Evolutionary conservation across 2,888 invertebrate species (phyloP).

Genomic region (Carpatolechia fugitivella): DNA sequence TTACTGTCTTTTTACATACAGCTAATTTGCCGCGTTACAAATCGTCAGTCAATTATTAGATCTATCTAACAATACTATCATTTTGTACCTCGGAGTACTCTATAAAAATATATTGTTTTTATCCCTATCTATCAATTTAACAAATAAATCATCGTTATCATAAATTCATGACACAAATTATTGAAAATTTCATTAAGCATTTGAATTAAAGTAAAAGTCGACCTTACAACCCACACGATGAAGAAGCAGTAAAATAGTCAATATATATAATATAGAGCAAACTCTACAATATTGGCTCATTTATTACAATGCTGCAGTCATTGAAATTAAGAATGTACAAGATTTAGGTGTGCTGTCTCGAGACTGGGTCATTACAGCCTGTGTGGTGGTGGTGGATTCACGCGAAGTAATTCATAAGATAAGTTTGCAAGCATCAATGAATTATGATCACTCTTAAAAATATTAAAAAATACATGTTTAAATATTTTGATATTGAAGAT

Average conservation of each 20-base stretch:
- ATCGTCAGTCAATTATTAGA: slow-evolving; percentile 15
- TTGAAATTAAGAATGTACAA: background rate
- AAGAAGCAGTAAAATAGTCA: too few relatives aligned
- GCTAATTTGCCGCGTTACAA: background rate
- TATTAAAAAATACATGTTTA: too few relatives aligned
- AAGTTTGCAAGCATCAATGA: too few relatives aligned
- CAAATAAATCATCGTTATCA: background rate
- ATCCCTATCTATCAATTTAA: background rate
- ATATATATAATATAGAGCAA: background rate
- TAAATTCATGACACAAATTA: background rate
- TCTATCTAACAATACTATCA: slow-evolving; percentile 12
- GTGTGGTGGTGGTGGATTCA: too few relatives aligned
- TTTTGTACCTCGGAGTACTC: slow-evolving; percentile 12
- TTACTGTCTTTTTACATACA: background rate
- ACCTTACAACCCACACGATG: too few relatives aligned
- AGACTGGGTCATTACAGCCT: too few relatives aligned
- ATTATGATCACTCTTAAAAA: too few relatives aligned
- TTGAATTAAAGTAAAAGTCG: background rate
- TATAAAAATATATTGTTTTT: slow-evolving; percentile 6
- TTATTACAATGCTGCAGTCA: background rate
- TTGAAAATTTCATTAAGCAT: background rate
- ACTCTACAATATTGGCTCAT: background rate
- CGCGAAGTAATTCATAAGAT: too few relatives aligned
- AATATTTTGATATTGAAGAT: too few relatives aligned
- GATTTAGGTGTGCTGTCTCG: too few relatives aligned